Evolutionary conservation across 2,113 vertebrate genomes (phyloP).

Genomic region (Trichomycterus rosablanca): DNA sequence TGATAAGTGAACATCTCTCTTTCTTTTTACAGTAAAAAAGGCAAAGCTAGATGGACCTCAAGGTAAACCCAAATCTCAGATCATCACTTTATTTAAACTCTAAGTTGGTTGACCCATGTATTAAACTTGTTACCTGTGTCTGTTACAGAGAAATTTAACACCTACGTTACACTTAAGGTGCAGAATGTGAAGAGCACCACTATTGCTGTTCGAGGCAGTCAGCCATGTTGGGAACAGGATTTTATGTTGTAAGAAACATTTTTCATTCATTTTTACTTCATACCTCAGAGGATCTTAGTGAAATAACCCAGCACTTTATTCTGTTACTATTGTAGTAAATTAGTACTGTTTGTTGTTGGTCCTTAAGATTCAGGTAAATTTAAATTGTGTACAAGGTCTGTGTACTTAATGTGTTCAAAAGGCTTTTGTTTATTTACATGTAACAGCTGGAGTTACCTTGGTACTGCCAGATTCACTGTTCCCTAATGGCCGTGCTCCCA

Average conservation of each 20-base stretch:
- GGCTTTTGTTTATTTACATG: too few relatives aligned
- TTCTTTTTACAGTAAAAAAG: constrained; percentile 88
- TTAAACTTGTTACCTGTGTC: background rate
- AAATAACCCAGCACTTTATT: too few relatives aligned
- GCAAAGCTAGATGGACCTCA: constrained; percentile 94
- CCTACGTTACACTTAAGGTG: constrained; percentile 96
- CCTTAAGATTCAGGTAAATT: too few relatives aligned
- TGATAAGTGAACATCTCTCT: constrained; percentile 17
- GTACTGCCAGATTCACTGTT: background rate
- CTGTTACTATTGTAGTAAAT: too few relatives aligned
- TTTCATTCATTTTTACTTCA: background rate
- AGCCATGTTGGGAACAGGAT: constrained; percentile 98
- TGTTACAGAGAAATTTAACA: constrained; percentile 91
- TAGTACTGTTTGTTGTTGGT: too few relatives aligned
- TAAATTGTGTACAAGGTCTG: too few relatives aligned
- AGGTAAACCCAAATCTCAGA: constrained; percentile 69
- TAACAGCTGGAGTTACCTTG: constrained; percentile 1
- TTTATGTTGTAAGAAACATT: constrained; percentile 94
- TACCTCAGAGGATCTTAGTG: too few relatives aligned
- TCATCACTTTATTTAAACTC: background rate
- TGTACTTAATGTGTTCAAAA: too few relatives aligned
- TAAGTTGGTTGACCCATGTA: too few relatives aligned
- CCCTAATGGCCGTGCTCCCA: constrained; percentile 16
- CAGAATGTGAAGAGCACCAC: constrained; percentile 99
- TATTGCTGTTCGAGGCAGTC: constrained; percentile 87